Percentiles rank a stretch among this genome's conserved stretches.
Conservation (phyloP, 2,797 vertebrate genomes). For the Semaprochilodus insignis region DNA sequence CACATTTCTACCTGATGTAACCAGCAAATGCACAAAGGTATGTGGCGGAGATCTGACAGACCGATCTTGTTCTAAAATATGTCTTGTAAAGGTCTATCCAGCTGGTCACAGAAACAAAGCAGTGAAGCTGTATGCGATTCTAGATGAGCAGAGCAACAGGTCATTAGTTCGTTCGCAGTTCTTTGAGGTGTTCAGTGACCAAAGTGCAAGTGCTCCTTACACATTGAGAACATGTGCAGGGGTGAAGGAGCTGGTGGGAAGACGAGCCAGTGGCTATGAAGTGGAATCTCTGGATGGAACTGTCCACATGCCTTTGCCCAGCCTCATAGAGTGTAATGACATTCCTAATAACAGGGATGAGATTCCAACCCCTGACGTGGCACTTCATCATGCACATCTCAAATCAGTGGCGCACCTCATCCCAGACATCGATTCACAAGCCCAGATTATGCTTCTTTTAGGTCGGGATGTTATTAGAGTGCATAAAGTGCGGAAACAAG, state of each 20-base stretch:
- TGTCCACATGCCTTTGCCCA: no score
- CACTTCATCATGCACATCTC: constrained; percentile 22
- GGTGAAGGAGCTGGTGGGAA: neutral
- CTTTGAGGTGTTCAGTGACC: constrained; percentile 24
- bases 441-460: constrained; percentile 42
- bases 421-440: neutral
- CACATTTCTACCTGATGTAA: no score
- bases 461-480: constrained; percentile 39
- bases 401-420: constrained; percentile 27
- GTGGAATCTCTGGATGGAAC: neutral
- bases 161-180: no score
- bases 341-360: no score
- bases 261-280: constrained; percentile 8
- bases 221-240: constrained; percentile 12
- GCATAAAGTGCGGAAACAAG: constrained; percentile 38
- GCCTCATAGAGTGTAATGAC: no score
- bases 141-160: no score
- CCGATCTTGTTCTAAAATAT: no score
- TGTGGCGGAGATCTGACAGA: no score
- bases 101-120: no score
- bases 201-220: constrained; percentile 10
- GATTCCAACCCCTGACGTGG: neutral
- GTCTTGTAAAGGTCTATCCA: no score
- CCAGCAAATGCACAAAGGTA: no score
- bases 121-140: no score